Base-by-base conservation (phyloP, 2,113 vertebrate species). In the Triplophysa siluroides region DNA sequence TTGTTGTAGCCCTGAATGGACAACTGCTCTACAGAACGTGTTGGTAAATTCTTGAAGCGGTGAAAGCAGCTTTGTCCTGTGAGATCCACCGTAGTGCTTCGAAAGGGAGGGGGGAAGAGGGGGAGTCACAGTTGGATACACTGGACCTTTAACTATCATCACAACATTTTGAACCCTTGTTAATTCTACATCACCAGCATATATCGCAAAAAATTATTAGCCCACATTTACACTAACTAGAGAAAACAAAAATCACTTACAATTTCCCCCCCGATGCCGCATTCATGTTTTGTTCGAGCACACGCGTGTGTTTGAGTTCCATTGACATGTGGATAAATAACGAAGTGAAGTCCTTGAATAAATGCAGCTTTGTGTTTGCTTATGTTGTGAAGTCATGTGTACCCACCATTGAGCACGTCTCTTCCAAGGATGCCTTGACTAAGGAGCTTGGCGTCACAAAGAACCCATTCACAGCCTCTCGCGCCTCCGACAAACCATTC, bases 361-460 rank as follows among this genome's bases (percentile, higher is more conserved):
- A 79, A 79, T 54, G 58, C 26, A 0, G 24, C 74, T 71, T 70
- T 81, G 33, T 77, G 65, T 71, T 61, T 81, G 24, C 45, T 64
- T 64, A 23, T 54, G 43, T 60, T 79, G 56, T 69, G 79, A 64
- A 60, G 79, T 81, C 78, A 41, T 72, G 78, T 79, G 68, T 69
- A 56, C 52, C 61, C 43, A 61, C 45, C 65, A 76, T 63, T 21
- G 58, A 81, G 73, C 56, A 70, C 47, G 19, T 71, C 78, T 38
- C 67, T 63, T 56, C 79, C 73, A 77, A 76, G 66, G 45, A 60
- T 67, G 45, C 76, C 58, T 82, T 66, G 33, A 63, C 67, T 82
- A 26, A 71, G 68, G 74, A 64, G 66, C n/a, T 65, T 71, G 43
- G 33, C 19, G 38, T 65, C 75, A 82, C 80, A 78, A 82, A 78